Base-by-base conservation (phyloP, 2,113 vertebrate genomes). In the Martes martes region DNA sequence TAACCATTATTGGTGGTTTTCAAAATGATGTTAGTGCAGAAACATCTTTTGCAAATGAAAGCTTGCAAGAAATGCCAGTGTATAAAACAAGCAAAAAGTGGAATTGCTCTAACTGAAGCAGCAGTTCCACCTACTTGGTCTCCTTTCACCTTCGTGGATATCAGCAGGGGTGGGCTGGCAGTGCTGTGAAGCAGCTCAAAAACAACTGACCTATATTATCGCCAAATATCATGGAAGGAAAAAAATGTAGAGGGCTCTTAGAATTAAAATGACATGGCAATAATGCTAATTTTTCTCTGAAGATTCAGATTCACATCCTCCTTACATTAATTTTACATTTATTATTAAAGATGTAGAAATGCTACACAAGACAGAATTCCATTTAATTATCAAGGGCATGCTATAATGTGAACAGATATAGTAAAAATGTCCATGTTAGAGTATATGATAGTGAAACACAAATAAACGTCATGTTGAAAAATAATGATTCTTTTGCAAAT, bases 271-370 rank as follows among this genome's bases (percentile, higher is more conserved):
- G 18, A 36, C 55, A 76, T 79, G 78, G 15, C n/a, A 42, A 45
- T 42, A 78, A 67, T 45, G 76, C 26, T 83, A 74, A 73, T 45
- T 85, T 50, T 59, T 65, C 78, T 89, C 19, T 89, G 78, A 92
- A 92, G 47, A 65, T 61, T 79, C 96, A 84, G 10, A 80, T 76
- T 87, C 39, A 52, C 28, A 87, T 83, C 6, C 26, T 95, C 39
- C 23, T 89, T 67, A 50, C 10, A 83, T 73, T 74, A 89, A 50
- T 79, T 80, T 81, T 50, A 50, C 26, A 67, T 50, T 80, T 92
- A 89, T 83, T 83, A 71, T 97, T 67, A 74, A 95, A 86, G 16
- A 86, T 91, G 26, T 67, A 65, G 33, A 93, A 90, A 67, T 84
- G 28, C 19, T 61, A 55, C 8, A 59, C 57, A 87, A 16, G 39